These are phyloP conservation scores for Pocillopora verrucosa DNA, from an alignment of 64 coral and sea anemone genomes.

Conservation along the genomic window DNA sequence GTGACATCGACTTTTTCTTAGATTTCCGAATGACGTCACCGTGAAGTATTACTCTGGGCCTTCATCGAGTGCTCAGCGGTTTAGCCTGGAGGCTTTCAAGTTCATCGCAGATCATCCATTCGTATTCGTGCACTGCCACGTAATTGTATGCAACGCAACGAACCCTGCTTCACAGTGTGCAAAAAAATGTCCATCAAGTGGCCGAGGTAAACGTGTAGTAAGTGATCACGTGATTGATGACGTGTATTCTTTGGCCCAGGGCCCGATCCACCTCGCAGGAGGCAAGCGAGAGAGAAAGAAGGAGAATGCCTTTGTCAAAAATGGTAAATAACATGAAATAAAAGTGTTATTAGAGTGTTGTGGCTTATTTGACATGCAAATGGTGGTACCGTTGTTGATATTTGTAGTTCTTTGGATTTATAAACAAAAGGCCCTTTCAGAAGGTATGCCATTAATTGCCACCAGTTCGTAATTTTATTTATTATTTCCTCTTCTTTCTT, in stretches of 20 bases:
- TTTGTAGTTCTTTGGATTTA: too few species aligned
- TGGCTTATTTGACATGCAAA: too few species aligned
- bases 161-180: slow-evolving; percentile 15
- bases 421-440: too few species aligned
- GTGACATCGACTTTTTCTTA: slow-evolving; percentile 10
- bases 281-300: not conserved
- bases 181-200: slow-evolving; percentile 26
- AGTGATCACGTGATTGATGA: slow-evolving; percentile 3
- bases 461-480: too few species aligned
- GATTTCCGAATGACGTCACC: slow-evolving; percentile 31
- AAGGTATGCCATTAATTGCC: too few species aligned
- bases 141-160: slow-evolving; percentile 42
- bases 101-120: slow-evolving; percentile 39
- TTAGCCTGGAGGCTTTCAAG: slow-evolving; percentile 57
- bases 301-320: not conserved
- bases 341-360: too few species aligned
- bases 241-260: not conserved
- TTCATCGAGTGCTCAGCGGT: slow-evolving; percentile 1
- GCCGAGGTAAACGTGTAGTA: slow-evolving; percentile 23
- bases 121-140: slow-evolving; percentile 51
- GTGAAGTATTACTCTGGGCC: slow-evolving; percentile 25
- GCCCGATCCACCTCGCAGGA: not conserved
- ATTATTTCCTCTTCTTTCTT: not conserved
- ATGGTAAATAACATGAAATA: not conserved
- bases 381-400: too few species aligned